These are phyloP conservation scores for Labeo catla DNA, from an alignment of 2,113 vertebrate genomes.

Conservation along the genomic window DNA sequence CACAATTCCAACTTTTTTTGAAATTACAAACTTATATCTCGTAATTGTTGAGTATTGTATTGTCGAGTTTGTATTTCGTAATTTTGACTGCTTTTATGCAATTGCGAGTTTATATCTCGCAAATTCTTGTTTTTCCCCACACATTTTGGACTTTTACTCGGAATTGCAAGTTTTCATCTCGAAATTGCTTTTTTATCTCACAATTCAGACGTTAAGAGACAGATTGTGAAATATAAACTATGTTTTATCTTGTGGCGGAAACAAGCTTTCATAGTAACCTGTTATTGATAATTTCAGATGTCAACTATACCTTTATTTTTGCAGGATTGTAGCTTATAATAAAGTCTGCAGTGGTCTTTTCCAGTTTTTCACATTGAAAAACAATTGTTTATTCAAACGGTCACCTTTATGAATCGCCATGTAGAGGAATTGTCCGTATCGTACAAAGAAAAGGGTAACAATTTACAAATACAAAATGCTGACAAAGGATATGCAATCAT, in stretches of 20 bases:
- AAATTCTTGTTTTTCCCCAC: too few species aligned
- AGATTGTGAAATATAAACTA: too few species aligned
- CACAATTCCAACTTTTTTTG: too few species aligned
- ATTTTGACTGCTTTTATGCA: too few species aligned
- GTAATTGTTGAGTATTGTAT: too few species aligned
- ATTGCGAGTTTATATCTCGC: too few species aligned
- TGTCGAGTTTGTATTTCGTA: too few species aligned
- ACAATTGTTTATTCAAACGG: slow-evolving; percentile 28
- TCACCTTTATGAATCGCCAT: neutral
- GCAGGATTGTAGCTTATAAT: slow-evolving; percentile 12
- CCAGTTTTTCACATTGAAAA: slow-evolving; percentile 69
- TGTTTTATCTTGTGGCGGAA: neutral
- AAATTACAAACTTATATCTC: too few species aligned
- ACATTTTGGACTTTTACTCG: too few species aligned
- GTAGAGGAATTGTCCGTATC: neutral
- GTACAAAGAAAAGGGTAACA: slow-evolving; percentile 33
- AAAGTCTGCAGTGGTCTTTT: slow-evolving; percentile 72
- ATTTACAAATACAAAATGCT: slow-evolving; percentile 42
- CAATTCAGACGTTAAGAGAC: too few species aligned
- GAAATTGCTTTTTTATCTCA: too few species aligned
- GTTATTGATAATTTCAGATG: neutral
- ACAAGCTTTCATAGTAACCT: neutral
- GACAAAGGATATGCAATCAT: slow-evolving; percentile 36
- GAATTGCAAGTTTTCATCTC: too few species aligned
- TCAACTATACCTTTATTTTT: neutral